Conservation (phyloP, 2,797 vertebrate species). For the Scolopax bukidnonensis region DNA sequence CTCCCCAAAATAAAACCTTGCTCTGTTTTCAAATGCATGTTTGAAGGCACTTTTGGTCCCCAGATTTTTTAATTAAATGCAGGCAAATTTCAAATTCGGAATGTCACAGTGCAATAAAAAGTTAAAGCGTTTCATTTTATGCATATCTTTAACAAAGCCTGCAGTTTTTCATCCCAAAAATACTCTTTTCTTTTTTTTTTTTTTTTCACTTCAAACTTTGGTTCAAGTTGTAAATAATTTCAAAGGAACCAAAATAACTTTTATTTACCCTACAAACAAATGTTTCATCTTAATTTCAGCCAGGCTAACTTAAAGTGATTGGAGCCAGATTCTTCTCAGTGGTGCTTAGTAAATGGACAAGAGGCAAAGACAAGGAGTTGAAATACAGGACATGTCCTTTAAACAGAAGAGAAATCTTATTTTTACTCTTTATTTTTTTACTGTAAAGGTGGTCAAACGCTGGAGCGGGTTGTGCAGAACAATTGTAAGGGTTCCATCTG, state of each 20-base stretch:
- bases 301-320: neutral
- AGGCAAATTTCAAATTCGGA: conserved; percentile 17
- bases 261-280: conserved; percentile 12
- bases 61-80: conserved; percentile 32
- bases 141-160: conserved; percentile 26
- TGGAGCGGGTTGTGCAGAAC: neutral
- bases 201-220: neutral
- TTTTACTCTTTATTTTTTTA: neutral
- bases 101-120: conserved; percentile 31
- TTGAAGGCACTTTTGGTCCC: neutral
- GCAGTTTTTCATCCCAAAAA: conserved; percentile 25
- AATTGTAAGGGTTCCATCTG: neutral
- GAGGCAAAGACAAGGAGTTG: neutral
- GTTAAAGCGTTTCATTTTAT: neutral
- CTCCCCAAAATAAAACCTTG: neutral
- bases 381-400: neutral
- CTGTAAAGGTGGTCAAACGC: neutral
- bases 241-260: conserved; percentile 56
- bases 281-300: conserved; percentile 22
- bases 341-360: neutral
- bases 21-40: neutral
- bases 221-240: conserved; percentile 46
- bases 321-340: conserved; percentile 9
- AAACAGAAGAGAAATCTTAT: neutral
- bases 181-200: neutral